phyloP scores from a whole-genome alignment of 2,888 invertebrate genomes.

The Sphaerophoria rueppellii region DNA sequence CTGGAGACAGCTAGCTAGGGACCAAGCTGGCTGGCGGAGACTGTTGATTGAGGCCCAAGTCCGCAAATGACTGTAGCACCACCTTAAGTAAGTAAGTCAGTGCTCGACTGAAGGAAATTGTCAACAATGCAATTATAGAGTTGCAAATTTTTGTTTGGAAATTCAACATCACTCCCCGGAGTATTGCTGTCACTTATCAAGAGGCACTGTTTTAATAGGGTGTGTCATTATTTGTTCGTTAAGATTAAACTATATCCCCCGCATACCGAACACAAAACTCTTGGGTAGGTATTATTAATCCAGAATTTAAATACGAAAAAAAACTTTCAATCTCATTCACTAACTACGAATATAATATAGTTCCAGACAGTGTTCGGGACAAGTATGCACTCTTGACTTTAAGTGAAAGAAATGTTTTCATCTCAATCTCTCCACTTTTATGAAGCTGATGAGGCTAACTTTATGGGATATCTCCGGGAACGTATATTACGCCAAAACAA shows the following conservation, averaged over 20 bases:
- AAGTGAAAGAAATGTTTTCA: constrained; percentile 50
- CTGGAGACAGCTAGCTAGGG: no score
- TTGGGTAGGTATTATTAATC: constrained; percentile 36
- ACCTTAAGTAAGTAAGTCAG: no score
- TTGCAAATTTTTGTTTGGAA: no score
- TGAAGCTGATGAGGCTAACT: constrained; percentile 16
- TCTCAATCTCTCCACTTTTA: background rate
- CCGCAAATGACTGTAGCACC: no score
- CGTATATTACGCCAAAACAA: background rate
- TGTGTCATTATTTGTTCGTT: constrained; percentile 73
- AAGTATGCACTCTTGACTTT: constrained; percentile 32
- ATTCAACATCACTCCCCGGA: background rate
- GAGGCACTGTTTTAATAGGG: constrained; percentile 61
- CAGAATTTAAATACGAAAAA: constrained; percentile 19
- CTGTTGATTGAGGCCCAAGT: no score
- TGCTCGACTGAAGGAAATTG: no score
- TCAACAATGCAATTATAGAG: background rate
- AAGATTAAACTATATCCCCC: constrained; percentile 56
- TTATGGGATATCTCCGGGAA: constrained; percentile 30
- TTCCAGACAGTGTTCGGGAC: constrained; percentile 34
- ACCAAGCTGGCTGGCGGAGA: no score
- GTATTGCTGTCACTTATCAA: constrained; percentile 40
- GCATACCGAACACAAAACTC: background rate
- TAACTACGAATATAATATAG: constrained; percentile 17
- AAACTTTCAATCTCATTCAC: constrained; percentile 44